Evolutionary conservation across 2,888 invertebrate genomes (phyloP).

Genomic region (Philhelius pedissequus): DNA sequence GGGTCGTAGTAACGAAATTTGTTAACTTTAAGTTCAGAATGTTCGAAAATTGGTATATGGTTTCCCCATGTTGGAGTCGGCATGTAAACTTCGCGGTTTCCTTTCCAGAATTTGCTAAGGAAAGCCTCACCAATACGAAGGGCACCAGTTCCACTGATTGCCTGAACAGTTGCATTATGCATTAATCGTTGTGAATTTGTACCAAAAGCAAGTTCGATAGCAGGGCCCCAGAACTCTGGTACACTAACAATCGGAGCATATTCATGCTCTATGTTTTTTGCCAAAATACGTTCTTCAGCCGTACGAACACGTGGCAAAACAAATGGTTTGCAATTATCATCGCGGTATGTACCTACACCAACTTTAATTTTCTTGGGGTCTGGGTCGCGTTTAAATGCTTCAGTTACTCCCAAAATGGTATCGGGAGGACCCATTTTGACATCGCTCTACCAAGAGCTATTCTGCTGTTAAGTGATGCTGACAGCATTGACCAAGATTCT

Average conservation of each 20-base stretch:
- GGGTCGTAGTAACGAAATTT: conserved; percentile 96
- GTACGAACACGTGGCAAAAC: conserved; percentile 92
- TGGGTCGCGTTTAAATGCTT: conserved; percentile 94
- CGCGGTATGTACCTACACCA: conserved; percentile 97
- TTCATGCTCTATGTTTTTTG: conserved; percentile 91
- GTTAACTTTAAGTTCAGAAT: conserved; percentile 90
- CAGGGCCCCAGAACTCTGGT: conserved; percentile 89
- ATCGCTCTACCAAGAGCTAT: conserved; percentile 90
- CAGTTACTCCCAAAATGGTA: conserved; percentile 97
- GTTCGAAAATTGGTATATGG: conserved; percentile 96
- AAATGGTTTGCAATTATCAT: conserved; percentile 97
- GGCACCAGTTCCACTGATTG: conserved; percentile 98
- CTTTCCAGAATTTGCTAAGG: conserved; percentile 88
- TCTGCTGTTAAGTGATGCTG: conserved; percentile 59
- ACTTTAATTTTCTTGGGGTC: conserved; percentile 98
- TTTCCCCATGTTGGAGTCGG: conserved; percentile 99
- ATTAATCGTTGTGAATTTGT: conserved; percentile 84
- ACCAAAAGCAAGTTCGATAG: conserved; percentile 93
- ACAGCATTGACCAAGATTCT: conserved; percentile 68
- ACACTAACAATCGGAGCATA: conserved; percentile 95
- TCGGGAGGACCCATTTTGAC: conserved; percentile 99
- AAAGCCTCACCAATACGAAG: conserved; percentile 95
- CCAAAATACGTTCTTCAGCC: conserved; percentile 88
- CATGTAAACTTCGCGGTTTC: conserved; percentile 90
- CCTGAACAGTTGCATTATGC: conserved; percentile 87